Evolutionary conservation across 2,113 vertebrate species (phyloP).

Genomic region (Antigone vipio): DNA sequence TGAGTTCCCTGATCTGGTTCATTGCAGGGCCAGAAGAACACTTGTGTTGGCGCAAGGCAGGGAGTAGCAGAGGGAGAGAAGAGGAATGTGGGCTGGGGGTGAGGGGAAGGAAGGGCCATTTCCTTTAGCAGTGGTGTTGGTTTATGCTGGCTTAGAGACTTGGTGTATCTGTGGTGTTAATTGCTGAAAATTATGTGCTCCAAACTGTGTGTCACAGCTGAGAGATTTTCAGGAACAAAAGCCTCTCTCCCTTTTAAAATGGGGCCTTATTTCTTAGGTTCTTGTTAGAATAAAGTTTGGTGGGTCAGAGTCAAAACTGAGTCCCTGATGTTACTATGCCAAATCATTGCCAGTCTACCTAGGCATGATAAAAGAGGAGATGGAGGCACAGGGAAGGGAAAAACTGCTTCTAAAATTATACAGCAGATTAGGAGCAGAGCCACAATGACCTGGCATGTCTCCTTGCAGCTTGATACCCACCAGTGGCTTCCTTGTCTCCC

Average conservation of each 20-base stretch:
- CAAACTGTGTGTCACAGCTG: neutral
- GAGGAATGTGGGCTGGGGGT: slow-evolving; percentile 22
- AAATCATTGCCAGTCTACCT: neutral
- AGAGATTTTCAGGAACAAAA: slow-evolving; percentile 28
- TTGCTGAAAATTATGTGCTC: slow-evolving; percentile 36
- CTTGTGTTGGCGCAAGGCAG: neutral
- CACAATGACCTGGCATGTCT: neutral
- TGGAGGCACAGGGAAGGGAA: neutral
- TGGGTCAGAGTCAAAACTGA: neutral
- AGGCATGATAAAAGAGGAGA: neutral
- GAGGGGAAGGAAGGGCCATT: slow-evolving; percentile 32
- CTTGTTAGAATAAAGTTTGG: neutral
- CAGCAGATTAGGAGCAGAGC: neutral
- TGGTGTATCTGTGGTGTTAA: slow-evolving; percentile 47
- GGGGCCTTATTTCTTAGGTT: neutral
- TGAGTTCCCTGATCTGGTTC: slow-evolving; percentile 56
- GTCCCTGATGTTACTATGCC: neutral
- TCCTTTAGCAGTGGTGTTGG: slow-evolving; percentile 21
- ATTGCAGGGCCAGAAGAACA: slow-evolving; percentile 13
- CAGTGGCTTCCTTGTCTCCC: neutral
- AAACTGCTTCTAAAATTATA: neutral
- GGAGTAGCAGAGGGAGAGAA: neutral
- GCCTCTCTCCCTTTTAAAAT: neutral
- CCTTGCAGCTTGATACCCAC: neutral
- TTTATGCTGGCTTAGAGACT: slow-evolving; percentile 37